Conservation (phyloP, 2,113 vertebrate genomes). For the Rhynchopsitta pachyrhyncha region DNA sequence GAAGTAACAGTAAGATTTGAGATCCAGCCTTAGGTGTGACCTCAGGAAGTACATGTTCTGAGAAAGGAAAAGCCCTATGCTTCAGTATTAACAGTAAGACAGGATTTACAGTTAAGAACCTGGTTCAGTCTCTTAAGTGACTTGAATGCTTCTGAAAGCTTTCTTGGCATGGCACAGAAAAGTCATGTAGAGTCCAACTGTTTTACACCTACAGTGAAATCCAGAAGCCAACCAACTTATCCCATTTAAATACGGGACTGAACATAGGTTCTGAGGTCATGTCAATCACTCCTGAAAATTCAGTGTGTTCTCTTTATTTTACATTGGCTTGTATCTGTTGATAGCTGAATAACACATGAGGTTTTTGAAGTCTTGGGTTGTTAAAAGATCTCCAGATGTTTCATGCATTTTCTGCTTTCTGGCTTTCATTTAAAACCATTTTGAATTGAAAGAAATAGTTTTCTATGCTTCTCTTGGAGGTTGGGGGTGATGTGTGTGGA, state of each 20-base stretch:
- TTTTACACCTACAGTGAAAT: neutral
- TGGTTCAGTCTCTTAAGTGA: neutral
- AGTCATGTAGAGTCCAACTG: neutral
- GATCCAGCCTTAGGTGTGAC: neutral
- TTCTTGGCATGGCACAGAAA: neutral
- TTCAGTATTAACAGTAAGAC: too few relatives aligned
- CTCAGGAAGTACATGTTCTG: fast-evolving
- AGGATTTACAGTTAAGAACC: neutral
- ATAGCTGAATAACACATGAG: neutral
- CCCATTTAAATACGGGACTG: neutral
- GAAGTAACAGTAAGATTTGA: neutral
- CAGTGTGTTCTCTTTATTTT: neutral
- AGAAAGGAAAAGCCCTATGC: neutral
- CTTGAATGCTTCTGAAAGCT: neutral
- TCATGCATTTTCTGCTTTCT: neutral
- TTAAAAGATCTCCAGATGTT: neutral
- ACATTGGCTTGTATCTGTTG: neutral
- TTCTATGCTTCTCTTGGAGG: neutral
- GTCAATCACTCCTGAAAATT: neutral
- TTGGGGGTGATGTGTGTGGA: neutral
- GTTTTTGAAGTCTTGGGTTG: neutral
- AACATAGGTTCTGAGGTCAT: neutral
- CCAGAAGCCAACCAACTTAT: neutral
- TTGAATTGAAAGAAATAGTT: neutral
- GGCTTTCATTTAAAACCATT: neutral